Conservation (phyloP, 2,797 vertebrate genomes). For the Toxotes lorentzi region DNA sequence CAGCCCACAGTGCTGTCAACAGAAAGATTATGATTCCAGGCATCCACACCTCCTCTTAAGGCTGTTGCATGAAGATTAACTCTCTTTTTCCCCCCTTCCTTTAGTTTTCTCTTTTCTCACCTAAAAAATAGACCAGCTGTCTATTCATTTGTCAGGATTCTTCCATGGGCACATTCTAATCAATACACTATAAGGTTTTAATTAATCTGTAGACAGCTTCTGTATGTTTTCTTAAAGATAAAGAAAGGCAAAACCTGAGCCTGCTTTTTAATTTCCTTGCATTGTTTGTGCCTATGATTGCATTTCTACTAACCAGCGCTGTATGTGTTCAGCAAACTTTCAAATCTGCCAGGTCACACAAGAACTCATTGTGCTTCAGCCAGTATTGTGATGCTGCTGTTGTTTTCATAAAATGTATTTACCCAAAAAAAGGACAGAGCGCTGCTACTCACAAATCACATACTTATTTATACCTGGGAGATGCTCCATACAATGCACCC, state of each 20-base stretch:
- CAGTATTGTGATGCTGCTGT: slow-evolving; percentile 26
- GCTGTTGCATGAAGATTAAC: slow-evolving; percentile 66
- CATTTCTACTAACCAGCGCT: slow-evolving; percentile 44
- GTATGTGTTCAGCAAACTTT: slow-evolving; percentile 42
- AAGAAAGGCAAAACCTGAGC: slow-evolving; percentile 58
- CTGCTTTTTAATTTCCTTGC: slow-evolving; percentile 61
- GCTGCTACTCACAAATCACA: slow-evolving; percentile 41
- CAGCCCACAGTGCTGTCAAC: slow-evolving; percentile 18
- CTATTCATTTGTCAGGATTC: slow-evolving; percentile 76
- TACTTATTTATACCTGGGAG: slow-evolving; percentile 56
- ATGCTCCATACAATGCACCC: slow-evolving; percentile 39
- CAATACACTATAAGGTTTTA: slow-evolving; percentile 75
- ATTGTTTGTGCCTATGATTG: slow-evolving; percentile 71
- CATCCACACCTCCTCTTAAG: slow-evolving; percentile 39
- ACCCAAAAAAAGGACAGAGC: slow-evolving; percentile 20
- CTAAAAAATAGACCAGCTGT: slow-evolving; percentile 53
- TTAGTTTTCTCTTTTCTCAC: slow-evolving; percentile 78
- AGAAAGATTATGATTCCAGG: slow-evolving; percentile 53
- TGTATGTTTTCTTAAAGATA: slow-evolving; percentile 83
- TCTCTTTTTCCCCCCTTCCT: slow-evolving; percentile 2
- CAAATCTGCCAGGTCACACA: slow-evolving; percentile 26
- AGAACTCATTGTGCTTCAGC: slow-evolving; percentile 38
- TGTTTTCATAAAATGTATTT: slow-evolving; percentile 59
- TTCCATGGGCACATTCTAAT: slow-evolving; percentile 73
- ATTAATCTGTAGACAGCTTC: slow-evolving; percentile 79